Percentiles rank a stretch among this genome's conserved stretches.
These are phyloP conservation scores for Timandra comae DNA, from an alignment of 2,888 invertebrate species.

Conservation along the genomic window DNA sequence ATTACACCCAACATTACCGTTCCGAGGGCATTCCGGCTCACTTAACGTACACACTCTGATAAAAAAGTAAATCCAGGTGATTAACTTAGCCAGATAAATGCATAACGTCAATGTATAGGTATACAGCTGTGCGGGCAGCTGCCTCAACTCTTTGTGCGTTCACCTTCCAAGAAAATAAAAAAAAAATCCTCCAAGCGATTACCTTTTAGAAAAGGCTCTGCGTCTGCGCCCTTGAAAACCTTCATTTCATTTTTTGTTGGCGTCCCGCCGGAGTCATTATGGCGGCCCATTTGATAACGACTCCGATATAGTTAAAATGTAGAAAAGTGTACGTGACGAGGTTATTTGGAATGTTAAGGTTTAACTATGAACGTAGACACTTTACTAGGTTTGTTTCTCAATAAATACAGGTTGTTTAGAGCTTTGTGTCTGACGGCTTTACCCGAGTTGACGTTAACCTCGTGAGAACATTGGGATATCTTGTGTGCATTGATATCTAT, in stretches of 20 bases:
- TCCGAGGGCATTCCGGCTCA: no score
- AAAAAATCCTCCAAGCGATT: slow-evolving; percentile 55
- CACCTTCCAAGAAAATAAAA: slow-evolving; percentile 49
- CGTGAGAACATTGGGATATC: no score
- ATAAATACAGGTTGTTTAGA: not conserved
- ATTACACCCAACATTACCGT: no score
- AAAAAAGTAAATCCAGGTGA: slow-evolving; percentile 27
- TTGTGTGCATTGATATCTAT: no score
- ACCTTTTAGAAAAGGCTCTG: slow-evolving; percentile 59
- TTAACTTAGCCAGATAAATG: slow-evolving; percentile 1
- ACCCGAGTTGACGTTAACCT: no score
- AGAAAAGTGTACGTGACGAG: slow-evolving; percentile 35
- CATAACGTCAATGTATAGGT: slow-evolving; percentile 12
- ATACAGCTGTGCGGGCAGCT: slow-evolving; percentile 69
- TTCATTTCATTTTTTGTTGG: slow-evolving; percentile 50
- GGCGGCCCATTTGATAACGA: slow-evolving; percentile 57
- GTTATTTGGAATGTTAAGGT: slow-evolving; percentile 38
- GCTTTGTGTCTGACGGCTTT: no score
- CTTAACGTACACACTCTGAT: no score
- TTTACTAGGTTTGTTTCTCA: slow-evolving; percentile 15
- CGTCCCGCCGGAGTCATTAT: slow-evolving; percentile 45
- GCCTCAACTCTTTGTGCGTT: slow-evolving; percentile 56
- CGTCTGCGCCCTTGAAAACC: slow-evolving; percentile 41
- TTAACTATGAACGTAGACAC: slow-evolving; percentile 7
- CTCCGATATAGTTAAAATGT: slow-evolving; percentile 7